Evolutionary conservation across 2,888 invertebrate species (phyloP).

Genomic region (Microdon myrmicae): DNA sequence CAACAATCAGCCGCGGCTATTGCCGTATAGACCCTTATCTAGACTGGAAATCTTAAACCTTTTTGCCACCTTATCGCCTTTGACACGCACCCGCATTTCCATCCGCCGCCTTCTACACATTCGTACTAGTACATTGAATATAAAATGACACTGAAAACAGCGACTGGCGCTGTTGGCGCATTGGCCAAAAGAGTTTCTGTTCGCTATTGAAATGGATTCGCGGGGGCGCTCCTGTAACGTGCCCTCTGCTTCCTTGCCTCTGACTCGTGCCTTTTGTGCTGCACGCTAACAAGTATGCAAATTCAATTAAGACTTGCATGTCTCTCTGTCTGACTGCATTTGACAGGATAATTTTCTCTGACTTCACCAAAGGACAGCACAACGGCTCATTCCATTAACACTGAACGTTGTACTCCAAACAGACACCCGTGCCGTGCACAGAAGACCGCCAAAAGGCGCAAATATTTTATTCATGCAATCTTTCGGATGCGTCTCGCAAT

Average conservation of each 20-base stretch:
- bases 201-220: constrained; percentile 37
- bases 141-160: constrained; percentile 45
- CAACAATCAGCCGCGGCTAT: constrained; percentile 40
- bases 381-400: constrained; percentile 50
- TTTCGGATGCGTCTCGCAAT: constrained; percentile 15
- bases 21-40: constrained; percentile 47
- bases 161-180: constrained; percentile 11
- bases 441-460: constrained; percentile 24
- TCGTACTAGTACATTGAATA: constrained; percentile 18
- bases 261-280: neutral
- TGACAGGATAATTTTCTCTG: constrained; percentile 52
- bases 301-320: constrained; percentile 53
- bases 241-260: constrained; percentile 8
- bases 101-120: constrained; percentile 4
- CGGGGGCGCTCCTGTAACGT: constrained; percentile 36
- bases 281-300: constrained; percentile 36
- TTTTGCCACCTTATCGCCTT: constrained; percentile 46
- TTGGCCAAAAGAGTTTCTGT: constrained; percentile 23
- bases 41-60: constrained; percentile 39
- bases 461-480: constrained; percentile 51
- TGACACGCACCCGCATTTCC: constrained; percentile 33
- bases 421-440: neutral
- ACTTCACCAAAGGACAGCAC: constrained; percentile 45
- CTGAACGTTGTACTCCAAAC: constrained; percentile 14
- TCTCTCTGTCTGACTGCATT: constrained; percentile 48